Evolutionary conservation across 2,113 vertebrate genomes (phyloP).

Genomic region (Illadopsis cleaveri): DNA sequence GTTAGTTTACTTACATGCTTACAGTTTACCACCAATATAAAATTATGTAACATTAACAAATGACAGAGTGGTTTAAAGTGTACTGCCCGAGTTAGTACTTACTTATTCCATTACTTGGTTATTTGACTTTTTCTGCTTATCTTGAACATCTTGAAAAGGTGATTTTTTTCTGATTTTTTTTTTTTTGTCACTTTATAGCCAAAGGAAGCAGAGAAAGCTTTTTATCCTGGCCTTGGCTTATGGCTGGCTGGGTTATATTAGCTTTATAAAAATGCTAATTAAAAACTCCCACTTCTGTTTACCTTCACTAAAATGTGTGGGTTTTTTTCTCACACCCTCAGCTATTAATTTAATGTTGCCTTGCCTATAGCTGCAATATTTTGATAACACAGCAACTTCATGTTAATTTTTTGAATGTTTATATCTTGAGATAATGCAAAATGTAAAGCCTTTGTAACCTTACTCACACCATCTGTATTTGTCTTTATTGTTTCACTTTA

Average conservation of each 20-base stretch:
- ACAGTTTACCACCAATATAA: slow-evolving; percentile 66
- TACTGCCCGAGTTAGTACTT: slow-evolving; percentile 61
- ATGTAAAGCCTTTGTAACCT: slow-evolving; percentile 77
- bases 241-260: slow-evolving; percentile 66
- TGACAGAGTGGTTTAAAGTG: slow-evolving; percentile 48
- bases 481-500: slow-evolving; percentile 70
- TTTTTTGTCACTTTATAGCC: slow-evolving; percentile 62
- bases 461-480: slow-evolving; percentile 67
- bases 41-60: slow-evolving; percentile 56
- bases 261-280: slow-evolving; percentile 77
- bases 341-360: slow-evolving; percentile 84
- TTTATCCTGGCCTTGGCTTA: slow-evolving; percentile 68
- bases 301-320: slow-evolving; percentile 74
- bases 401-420: slow-evolving; percentile 82
- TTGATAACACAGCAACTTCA: slow-evolving; percentile 77
- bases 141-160: slow-evolving; percentile 72
- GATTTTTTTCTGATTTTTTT: not conserved
- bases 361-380: slow-evolving; percentile 82
- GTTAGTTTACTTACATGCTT: slow-evolving; percentile 53
- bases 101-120: slow-evolving; percentile 70
- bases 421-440: slow-evolving; percentile 79
- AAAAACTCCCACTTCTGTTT: slow-evolving; percentile 75
- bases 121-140: slow-evolving; percentile 71
- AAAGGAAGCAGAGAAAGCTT: slow-evolving; percentile 76
- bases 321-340: slow-evolving; percentile 58